These are phyloP conservation scores for Pterostichus niger DNA, from an alignment of 2,888 invertebrate genomes.

Conservation along the genomic window DNA sequence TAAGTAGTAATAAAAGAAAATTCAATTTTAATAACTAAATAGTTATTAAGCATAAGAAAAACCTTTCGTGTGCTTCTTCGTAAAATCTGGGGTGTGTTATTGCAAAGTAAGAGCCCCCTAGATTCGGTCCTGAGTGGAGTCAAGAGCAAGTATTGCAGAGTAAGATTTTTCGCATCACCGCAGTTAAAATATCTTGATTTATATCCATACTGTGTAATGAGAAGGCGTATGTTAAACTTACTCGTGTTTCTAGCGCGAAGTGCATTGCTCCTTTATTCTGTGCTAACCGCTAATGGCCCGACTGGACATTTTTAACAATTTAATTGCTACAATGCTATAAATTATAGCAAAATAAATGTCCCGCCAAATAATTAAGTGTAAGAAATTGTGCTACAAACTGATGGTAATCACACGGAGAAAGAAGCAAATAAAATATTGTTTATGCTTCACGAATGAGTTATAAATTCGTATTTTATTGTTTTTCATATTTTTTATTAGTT, in stretches of 20 bases:
- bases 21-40: too few relatives aligned
- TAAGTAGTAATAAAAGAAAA: too few relatives aligned
- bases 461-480: too few relatives aligned
- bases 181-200: conserved; percentile 59
- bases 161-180: background rate
- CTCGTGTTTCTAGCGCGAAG: conserved; percentile 22
- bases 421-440: background rate
- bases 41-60: too few relatives aligned
- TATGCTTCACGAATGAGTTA: too few relatives aligned
- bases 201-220: conserved; percentile 28
- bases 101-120: too few relatives aligned
- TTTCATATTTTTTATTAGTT: too few relatives aligned
- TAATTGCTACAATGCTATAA: conserved; percentile 51
- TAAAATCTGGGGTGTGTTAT: too few relatives aligned
- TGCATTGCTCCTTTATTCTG: conserved; percentile 34
- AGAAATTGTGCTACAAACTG: conserved; percentile 12
- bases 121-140: too few relatives aligned
- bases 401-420: background rate
- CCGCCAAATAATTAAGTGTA: conserved; percentile 10
- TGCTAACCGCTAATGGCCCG: conserved; percentile 11
- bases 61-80: too few relatives aligned
- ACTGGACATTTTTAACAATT: conserved; percentile 20
- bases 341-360: conserved; percentile 42
- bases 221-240: conserved; percentile 21
- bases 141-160: background rate